phyloP scores from a whole-genome alignment of 2,113 vertebrate genomes.

The Gymnobelideus leadbeateri region DNA sequence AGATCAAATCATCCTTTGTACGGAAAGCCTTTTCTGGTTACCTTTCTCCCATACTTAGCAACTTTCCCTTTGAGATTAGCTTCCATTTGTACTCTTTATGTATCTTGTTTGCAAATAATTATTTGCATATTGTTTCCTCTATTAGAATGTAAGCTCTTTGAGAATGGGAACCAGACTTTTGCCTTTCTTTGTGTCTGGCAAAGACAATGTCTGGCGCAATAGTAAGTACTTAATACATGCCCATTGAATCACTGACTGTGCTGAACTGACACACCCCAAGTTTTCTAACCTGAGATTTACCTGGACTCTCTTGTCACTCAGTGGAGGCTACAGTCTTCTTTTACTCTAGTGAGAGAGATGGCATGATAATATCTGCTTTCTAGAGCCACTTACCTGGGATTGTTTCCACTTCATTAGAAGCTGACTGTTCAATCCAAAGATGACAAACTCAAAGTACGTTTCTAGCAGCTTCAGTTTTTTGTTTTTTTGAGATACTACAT shows the following conservation, averaged over 20 bases:
- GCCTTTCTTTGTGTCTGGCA: not conserved
- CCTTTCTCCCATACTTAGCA: not conserved
- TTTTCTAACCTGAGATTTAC: not conserved
- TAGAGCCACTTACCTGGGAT: constrained; percentile 43
- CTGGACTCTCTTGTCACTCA: not conserved
- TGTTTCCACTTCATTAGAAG: not conserved
- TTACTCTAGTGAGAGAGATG: not conserved
- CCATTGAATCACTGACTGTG: not conserved
- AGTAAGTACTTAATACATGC: not conserved
- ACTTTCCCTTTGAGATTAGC: not conserved
- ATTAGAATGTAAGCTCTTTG: not conserved
- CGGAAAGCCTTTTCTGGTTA: not conserved
- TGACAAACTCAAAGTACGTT: not conserved
- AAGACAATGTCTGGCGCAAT: not conserved
- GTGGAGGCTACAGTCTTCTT: not conserved
- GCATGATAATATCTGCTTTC: not conserved
- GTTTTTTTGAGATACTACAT: not conserved
- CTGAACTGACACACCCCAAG: not conserved
- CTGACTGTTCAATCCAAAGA: not conserved
- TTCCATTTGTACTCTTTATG: not conserved
- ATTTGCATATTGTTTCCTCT: not conserved
- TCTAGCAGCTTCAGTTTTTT: not conserved
- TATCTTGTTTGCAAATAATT: not conserved
- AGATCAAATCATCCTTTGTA: not conserved
- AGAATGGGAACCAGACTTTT: not conserved